Evolutionary conservation across 2,888 invertebrate species (phyloP).

Genomic region (Agrochola lychnidis): DNA sequence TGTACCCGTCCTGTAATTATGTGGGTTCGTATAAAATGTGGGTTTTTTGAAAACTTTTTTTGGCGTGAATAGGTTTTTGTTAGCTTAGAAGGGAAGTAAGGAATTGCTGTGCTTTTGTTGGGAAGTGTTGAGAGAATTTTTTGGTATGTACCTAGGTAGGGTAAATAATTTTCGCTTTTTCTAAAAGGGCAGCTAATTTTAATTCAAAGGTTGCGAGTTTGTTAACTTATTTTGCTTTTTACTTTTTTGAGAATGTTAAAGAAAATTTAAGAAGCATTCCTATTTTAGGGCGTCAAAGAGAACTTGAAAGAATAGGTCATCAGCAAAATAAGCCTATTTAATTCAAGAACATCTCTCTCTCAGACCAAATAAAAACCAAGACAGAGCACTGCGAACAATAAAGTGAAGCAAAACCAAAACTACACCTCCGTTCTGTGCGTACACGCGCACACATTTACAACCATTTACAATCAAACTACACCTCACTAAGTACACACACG

Average conservation of each 20-base stretch:
- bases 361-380: no score
- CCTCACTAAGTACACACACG: no score
- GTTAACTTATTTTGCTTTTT: not conserved
- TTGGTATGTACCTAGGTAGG: not conserved
- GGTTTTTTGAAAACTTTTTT: slow-evolving; percentile 21
- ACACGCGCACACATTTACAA: no score
- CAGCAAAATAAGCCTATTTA: no score
- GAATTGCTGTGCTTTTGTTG: slow-evolving; percentile 14
- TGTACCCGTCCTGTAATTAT: slow-evolving; percentile 56
- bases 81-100: not conserved
- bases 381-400: no score
- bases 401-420: no score
- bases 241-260: not conserved
- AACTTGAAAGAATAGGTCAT: no score
- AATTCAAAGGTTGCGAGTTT: not conserved
- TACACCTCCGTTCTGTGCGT: no score
- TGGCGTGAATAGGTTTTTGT: slow-evolving; percentile 26
- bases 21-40: slow-evolving; percentile 33
- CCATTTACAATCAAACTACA: no score
- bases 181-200: not conserved
- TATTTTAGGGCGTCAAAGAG: no score
- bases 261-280: not conserved
- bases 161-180: not conserved
- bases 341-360: no score
- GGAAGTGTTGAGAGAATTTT: not conserved